Evolutionary conservation across 2,888 invertebrate species (phyloP), one percentile per base, ranked within the genome.

Genomic region (Oxyteleia sp.): DNA sequence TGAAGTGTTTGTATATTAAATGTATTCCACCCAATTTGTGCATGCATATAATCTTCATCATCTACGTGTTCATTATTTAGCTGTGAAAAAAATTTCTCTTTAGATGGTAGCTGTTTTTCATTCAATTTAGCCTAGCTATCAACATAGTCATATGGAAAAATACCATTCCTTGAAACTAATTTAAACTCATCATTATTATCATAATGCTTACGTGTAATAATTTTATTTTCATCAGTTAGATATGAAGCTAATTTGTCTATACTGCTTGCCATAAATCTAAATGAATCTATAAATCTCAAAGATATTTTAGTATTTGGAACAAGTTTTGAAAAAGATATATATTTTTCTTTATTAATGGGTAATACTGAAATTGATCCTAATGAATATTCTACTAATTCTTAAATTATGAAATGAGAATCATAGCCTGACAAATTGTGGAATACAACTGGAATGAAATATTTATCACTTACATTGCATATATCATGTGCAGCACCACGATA

Each of bases 301-400:
- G n/a, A n/a, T n/a, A n/a, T n/a, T n/a, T n/a, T n/a, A n/a, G n/a
- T n/a, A n/a, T n/a, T n/a, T n/a, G n/a, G n/a, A n/a, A n/a, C n/a
- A n/a, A n/a, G n/a, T n/a, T n/a, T n/a, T n/a, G n/a, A n/a, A n/a
- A n/a, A n/a, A n/a, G n/a, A 49, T 38, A 64, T 64, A 23, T 64
- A 64, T 64, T 64, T 64, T 64, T 64, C 69, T 23, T 57, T 71
- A 38, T 41, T 66, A 15, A 84, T 15, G 2, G 88, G 87, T 13
- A 87, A 13, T 45, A 61, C 15, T 11, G 8, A 38, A 32, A 64
- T 10, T 23, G 5, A 2, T 35, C 32, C 64, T 10, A 16, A 11
- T 15, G 51, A 32, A 64, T 13, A 8, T 15, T n/a, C n/a, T 7
- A 49, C 11, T 15, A 64, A 51, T 15, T 51, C 23, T 26, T 64